Percentiles rank a stretch among this genome's conserved stretches.
phyloP scores from a whole-genome alignment of 2,888 invertebrate genomes.

The Plemyria rubiginata region DNA sequence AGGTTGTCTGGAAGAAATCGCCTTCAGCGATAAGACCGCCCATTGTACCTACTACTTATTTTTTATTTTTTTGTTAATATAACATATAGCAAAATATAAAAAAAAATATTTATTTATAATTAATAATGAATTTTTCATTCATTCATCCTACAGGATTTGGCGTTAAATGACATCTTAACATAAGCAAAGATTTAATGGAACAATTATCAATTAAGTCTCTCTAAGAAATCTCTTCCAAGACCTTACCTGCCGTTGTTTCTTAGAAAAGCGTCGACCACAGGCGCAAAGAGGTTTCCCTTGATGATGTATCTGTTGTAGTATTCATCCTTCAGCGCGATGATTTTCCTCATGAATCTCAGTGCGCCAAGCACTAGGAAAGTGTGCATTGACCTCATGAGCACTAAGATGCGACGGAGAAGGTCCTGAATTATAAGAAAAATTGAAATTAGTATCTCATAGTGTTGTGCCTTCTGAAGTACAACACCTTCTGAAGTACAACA shows the following conservation, averaged over 20 bases:
- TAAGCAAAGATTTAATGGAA: background rate
- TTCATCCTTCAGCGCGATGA: constrained; percentile 98
- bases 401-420: constrained; percentile 96
- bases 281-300: constrained; percentile 96
- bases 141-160: too few species aligned
- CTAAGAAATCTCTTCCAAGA: background rate
- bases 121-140: too few species aligned
- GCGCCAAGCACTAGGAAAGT: constrained; percentile 98
- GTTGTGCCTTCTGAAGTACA: background rate
- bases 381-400: constrained; percentile 98
- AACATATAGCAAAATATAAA: too few species aligned
- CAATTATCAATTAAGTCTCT: background rate
- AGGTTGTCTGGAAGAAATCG: too few species aligned
- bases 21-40: too few species aligned
- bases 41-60: too few species aligned
- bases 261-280: constrained; percentile 97
- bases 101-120: too few species aligned
- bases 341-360: constrained; percentile 97
- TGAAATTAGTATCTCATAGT: background rate
- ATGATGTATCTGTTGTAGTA: constrained; percentile 98
- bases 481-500: too few species aligned
- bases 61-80: too few species aligned
- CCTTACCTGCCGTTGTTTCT: constrained; percentile 95
- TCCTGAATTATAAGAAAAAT: constrained; percentile 79
- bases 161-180: too few species aligned